Conservation (phyloP, 2,888 invertebrate genomes). For the Boloria selene region DNA sequence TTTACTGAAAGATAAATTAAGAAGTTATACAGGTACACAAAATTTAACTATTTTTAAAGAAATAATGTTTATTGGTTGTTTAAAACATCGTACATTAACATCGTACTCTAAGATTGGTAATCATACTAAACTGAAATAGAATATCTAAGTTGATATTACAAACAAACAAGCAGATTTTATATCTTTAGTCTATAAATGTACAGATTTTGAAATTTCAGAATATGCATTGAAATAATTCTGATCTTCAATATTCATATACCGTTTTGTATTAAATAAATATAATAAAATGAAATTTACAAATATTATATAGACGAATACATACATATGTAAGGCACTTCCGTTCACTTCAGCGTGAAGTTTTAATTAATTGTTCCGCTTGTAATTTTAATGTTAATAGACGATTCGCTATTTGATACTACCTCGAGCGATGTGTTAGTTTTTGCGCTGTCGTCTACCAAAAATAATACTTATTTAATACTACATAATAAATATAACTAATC, state of each 20-base stretch:
- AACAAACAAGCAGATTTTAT: too few species aligned
- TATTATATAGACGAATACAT: constrained; percentile 12
- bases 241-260: background rate
- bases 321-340: constrained; percentile 18
- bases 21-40: background rate
- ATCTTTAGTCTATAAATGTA: too few species aligned
- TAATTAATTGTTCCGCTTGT: constrained; percentile 37
- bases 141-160: too few species aligned
- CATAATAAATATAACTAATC: too few species aligned
- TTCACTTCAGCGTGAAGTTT: constrained; percentile 31
- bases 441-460: constrained; percentile 3
- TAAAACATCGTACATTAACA: too few species aligned
- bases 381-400: constrained; percentile 32
- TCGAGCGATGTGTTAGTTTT: constrained; percentile 9
- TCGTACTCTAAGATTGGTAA: too few species aligned
- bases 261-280: background rate
- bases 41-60: too few species aligned
- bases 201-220: background rate
- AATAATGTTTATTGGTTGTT: too few species aligned
- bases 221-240: background rate
- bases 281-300: constrained; percentile 6
- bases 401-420: constrained; percentile 27
- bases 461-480: background rate
- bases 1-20: constrained; percentile 1
- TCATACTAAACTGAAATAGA: too few species aligned